These are phyloP conservation scores for Etheostoma cragini DNA, from an alignment of 2,113 vertebrate species.

Conservation along the genomic window DNA sequence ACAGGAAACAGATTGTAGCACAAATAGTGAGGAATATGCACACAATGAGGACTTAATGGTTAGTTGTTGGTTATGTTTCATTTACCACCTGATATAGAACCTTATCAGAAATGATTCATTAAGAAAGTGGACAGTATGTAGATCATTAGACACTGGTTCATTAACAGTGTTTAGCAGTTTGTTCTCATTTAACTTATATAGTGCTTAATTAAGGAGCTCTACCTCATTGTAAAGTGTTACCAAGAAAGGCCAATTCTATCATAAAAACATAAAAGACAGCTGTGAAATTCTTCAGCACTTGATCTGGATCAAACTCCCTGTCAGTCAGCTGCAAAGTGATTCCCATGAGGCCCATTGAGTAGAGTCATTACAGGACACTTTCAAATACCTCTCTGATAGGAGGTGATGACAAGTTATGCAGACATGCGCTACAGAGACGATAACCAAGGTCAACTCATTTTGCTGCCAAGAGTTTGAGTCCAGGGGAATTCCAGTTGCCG, in stretches of 20 bases:
- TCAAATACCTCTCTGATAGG: constrained; percentile 74
- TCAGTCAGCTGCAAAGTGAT: constrained; percentile 53
- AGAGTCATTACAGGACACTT: constrained; percentile 45
- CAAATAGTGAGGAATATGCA: not conserved
- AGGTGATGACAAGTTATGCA: constrained; percentile 79
- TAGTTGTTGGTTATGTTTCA: not conserved
- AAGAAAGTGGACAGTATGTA: not conserved
- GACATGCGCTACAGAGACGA: constrained; percentile 74
- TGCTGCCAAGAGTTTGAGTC: constrained; percentile 67
- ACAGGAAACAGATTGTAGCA: not conserved
- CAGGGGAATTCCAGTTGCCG: constrained; percentile 61
- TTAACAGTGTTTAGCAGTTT: not conserved
- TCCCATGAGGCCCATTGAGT: constrained; percentile 2
- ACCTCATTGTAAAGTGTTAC: not conserved
- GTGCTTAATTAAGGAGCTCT: not conserved
- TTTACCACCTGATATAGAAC: not conserved
- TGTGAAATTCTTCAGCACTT: constrained; percentile 29
- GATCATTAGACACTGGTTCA: not conserved
- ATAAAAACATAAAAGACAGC: constrained; percentile 23
- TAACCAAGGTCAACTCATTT: constrained; percentile 77
- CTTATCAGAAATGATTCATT: not conserved
- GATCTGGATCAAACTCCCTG: constrained; percentile 42
- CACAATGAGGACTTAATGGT: not conserved
- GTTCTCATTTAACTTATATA: not conserved
- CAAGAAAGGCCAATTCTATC: not conserved